These are phyloP conservation scores for Pseudoatta argentina DNA, from an alignment of 1,140 invertebrate species.

Conservation along the genomic window DNA sequence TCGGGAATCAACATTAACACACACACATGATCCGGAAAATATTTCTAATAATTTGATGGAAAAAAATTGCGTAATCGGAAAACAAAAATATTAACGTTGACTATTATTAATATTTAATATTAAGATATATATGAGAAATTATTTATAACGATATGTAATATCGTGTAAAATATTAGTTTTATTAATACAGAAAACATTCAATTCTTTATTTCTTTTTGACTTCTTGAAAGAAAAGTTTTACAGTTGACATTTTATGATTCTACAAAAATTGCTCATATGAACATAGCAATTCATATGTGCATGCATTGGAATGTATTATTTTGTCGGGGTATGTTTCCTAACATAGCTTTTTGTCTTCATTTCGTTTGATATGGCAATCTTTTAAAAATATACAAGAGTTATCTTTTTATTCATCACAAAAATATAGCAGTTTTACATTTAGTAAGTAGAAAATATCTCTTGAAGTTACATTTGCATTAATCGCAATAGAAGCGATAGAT, in stretches of 20 bases:
- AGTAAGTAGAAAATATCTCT: slow-evolving; percentile 7
- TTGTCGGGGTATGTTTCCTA: background rate
- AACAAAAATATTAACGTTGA: background rate
- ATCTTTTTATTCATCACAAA: background rate
- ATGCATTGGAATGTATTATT: slow-evolving; percentile 51
- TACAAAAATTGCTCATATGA: slow-evolving; percentile 35
- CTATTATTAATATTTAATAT: background rate
- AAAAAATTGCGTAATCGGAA: background rate
- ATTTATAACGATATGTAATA: slow-evolving; percentile 1
- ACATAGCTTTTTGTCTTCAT: slow-evolving; percentile 14
- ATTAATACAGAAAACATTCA: background rate
- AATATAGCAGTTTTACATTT: slow-evolving; percentile 27
- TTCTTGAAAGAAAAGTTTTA: background rate
- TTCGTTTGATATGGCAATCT: slow-evolving; percentile 47
- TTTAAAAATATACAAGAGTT: background rate
- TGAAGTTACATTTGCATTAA: slow-evolving; percentile 5
- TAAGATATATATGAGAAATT: background rate
- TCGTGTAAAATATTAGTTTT: background rate
- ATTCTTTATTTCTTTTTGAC: background rate
- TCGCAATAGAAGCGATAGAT: background rate
- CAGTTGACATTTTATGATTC: slow-evolving; percentile 13
- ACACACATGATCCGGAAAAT: background rate
- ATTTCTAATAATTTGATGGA: background rate
- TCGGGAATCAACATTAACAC: background rate
- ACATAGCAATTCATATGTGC: slow-evolving; percentile 25